phyloP scores from a whole-genome alignment of 2,888 invertebrate genomes.

The Oxycera nigricornis region DNA sequence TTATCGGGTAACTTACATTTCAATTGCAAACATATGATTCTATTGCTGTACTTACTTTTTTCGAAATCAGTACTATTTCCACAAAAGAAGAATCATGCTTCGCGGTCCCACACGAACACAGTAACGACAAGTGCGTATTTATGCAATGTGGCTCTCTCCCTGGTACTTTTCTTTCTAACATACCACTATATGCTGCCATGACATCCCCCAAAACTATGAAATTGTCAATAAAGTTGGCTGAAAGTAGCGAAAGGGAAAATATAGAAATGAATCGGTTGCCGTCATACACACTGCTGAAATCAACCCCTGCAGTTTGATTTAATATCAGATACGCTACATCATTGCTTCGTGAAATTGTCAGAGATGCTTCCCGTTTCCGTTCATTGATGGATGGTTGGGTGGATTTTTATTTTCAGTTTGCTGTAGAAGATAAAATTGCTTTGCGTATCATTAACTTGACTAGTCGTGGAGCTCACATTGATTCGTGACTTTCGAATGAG shows the following conservation, averaged over 20 bases:
- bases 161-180: background rate
- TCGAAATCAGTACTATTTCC: too few species aligned
- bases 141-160: too few species aligned
- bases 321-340: constrained; percentile 28
- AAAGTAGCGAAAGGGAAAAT: background rate
- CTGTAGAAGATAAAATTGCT: constrained; percentile 25
- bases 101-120: too few species aligned
- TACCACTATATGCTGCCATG: background rate
- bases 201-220: constrained; percentile 16
- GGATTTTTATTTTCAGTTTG: constrained; percentile 12
- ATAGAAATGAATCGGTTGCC: background rate
- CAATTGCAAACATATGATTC: too few species aligned
- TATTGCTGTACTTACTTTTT: too few species aligned
- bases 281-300: background rate
- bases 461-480: constrained; percentile 33
- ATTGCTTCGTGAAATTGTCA: constrained; percentile 22
- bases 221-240: constrained; percentile 4
- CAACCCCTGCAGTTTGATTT: constrained; percentile 11
- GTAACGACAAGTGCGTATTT: too few species aligned
- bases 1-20: too few species aligned
- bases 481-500: background rate
- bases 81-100: too few species aligned
- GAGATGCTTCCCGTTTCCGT: constrained; percentile 34
- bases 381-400: constrained; percentile 4
- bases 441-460: constrained; percentile 35